phyloP scores from a whole-genome alignment of 2,797 vertebrate species.

The Urocyon cinereoargenteus region DNA sequence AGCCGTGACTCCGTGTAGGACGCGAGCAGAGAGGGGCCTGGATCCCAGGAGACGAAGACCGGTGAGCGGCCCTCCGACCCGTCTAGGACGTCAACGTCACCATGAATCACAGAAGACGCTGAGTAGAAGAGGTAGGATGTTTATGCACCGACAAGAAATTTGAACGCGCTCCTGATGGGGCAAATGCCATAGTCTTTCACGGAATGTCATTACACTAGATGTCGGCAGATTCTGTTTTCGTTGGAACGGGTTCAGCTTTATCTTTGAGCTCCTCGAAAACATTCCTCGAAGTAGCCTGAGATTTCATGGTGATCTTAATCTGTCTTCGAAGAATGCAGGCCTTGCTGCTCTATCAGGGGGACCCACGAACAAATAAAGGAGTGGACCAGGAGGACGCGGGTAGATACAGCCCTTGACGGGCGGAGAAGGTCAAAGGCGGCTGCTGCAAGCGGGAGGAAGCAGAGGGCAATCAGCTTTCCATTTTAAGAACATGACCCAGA shows the following conservation, averaged over 20 bases:
- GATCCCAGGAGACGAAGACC: neutral
- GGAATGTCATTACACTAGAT: neutral
- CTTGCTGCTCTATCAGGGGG: neutral
- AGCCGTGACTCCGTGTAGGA: neutral
- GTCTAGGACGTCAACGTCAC: neutral
- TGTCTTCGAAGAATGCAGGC: conserved; percentile 18
- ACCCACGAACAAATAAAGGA: neutral
- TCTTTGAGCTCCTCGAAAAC: conserved; percentile 49
- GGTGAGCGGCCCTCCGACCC: too few relatives aligned
- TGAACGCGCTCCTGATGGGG: neutral
- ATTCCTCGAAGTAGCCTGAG: conserved; percentile 38
- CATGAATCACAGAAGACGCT: neutral
- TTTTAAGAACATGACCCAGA: conserved; percentile 52
- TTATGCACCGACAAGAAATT: conserved; percentile 29
- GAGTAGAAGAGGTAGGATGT: conserved; percentile 8
- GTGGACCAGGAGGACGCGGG: neutral
- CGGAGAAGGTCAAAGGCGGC: neutral
- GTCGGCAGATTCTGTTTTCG: neutral
- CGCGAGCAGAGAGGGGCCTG: neutral
- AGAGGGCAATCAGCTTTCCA: conserved; percentile 18
- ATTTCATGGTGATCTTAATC: neutral
- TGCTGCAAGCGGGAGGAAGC: neutral
- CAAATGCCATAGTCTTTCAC: neutral
- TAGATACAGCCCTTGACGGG: neutral
- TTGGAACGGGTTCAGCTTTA: neutral